phyloP scores from a whole-genome alignment of 92 coral and sea anemone genomes.

The Parazoanthus atlanticus region DNA sequence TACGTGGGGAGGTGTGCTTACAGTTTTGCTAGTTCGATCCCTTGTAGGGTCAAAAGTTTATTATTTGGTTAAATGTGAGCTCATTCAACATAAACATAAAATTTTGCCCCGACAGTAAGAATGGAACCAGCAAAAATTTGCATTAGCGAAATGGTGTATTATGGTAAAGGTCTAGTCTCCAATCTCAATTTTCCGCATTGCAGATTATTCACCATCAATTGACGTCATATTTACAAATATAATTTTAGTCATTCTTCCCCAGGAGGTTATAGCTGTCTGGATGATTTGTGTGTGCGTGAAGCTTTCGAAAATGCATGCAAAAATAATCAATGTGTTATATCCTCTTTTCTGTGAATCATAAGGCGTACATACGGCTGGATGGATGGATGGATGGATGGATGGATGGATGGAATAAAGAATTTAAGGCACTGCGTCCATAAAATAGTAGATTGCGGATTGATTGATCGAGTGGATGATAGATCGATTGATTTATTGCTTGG shows the following conservation, averaged over 20 bases:
- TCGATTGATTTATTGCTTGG: not conserved
- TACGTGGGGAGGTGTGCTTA: constrained; percentile 61
- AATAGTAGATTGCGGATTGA: not conserved
- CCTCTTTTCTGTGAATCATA: no score
- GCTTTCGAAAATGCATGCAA: no score
- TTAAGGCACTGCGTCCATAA: no score
- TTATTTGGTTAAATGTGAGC: not conserved
- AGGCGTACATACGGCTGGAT: not conserved
- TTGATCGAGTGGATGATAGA: not conserved
- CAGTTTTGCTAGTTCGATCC: not conserved
- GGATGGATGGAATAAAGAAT: not conserved
- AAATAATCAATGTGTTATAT: no score
- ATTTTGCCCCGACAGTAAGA: not conserved
- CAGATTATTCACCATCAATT: no score
- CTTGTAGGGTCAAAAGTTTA: not conserved
- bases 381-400: not conserved
- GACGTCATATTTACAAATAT: no score
- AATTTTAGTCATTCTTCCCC: no score
- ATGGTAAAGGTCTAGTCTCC: not conserved
- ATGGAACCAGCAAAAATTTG: not conserved
- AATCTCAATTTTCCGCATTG: no score
- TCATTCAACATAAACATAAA: not conserved
- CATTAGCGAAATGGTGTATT: not conserved
- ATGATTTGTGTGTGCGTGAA: no score
- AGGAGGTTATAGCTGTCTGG: no score